phyloP scores from a whole-genome alignment of 1,140 invertebrate genomes.

The Marisa cornuarietis region DNA sequence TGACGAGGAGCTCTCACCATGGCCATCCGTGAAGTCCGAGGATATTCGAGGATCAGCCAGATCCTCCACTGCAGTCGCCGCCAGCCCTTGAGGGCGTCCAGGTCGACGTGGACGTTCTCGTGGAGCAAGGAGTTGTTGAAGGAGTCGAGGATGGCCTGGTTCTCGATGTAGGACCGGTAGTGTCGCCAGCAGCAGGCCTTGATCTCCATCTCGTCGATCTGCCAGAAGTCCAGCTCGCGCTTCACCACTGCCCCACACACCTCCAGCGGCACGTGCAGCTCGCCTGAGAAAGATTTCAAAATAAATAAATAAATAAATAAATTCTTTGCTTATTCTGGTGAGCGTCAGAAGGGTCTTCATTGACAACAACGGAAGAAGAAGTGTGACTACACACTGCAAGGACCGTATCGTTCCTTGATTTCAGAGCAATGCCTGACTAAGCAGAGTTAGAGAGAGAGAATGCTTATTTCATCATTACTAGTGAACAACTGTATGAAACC shows the following conservation, averaged over 20 bases:
- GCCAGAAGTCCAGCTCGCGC: constrained; percentile 66
- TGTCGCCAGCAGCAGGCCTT: constrained; percentile 62
- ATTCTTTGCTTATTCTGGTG: too few relatives aligned
- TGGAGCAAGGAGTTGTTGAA: constrained; percentile 55
- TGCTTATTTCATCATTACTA: too few relatives aligned
- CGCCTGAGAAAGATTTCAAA: constrained; percentile 49
- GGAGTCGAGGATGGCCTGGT: constrained; percentile 58
- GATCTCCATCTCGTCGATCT: constrained; percentile 61
- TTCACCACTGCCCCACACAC: constrained; percentile 66
- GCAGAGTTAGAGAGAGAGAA: too few relatives aligned
- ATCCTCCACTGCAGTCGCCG: constrained; percentile 52
- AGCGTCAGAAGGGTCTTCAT: too few relatives aligned
- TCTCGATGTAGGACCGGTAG: constrained; percentile 61
- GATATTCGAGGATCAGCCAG: constrained; percentile 61
- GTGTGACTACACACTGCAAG: too few relatives aligned
- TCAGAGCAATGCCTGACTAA: too few relatives aligned
- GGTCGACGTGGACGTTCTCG: constrained; percentile 49
- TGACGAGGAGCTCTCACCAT: constrained; percentile 44
- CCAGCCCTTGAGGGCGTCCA: constrained; percentile 51
- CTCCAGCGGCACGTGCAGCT: constrained; percentile 66
- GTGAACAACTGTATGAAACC: too few relatives aligned
- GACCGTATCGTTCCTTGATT: too few relatives aligned
- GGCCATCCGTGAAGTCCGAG: constrained; percentile 52
- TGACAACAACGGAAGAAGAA: too few relatives aligned
- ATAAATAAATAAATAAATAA: too few relatives aligned